A percentile compares a stretch with the other conserved stretches of the same genome.
Conservation (phyloP, 1,140 invertebrate genomes). For the Pachypeltis micranthus region DNA sequence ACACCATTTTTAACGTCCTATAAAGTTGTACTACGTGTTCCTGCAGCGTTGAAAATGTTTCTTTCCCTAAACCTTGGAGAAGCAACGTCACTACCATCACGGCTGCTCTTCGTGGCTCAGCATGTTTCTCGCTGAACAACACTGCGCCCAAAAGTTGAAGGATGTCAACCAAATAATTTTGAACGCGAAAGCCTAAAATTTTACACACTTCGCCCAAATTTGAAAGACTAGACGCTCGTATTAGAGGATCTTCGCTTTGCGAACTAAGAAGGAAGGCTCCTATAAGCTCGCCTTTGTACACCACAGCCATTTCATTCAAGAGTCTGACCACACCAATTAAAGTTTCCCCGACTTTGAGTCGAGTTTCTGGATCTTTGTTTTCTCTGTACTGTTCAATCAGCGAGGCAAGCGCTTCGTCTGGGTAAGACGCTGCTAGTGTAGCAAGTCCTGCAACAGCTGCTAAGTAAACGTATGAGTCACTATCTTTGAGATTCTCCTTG, state of each 20-base stretch:
- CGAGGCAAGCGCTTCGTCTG: slow-evolving; percentile 52
- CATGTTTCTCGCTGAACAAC: slow-evolving; percentile 51
- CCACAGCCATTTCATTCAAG: slow-evolving; percentile 58
- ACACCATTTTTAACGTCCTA: slow-evolving; percentile 50
- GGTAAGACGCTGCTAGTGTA: slow-evolving; percentile 46
- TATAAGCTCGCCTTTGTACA: slow-evolving; percentile 56
- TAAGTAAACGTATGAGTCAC: slow-evolving; percentile 76
- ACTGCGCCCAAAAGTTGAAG: background rate
- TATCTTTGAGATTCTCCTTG: slow-evolving; percentile 58
- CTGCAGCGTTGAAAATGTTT: slow-evolving; percentile 47
- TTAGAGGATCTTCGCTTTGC: slow-evolving; percentile 56
- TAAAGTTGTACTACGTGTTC: slow-evolving; percentile 55
- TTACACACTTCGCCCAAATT: slow-evolving; percentile 75
- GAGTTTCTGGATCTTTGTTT: slow-evolving; percentile 39
- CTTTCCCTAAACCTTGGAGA: slow-evolving; percentile 56
- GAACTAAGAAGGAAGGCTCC: slow-evolving; percentile 57
- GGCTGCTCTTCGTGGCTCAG: slow-evolving; percentile 64
- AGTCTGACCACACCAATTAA: slow-evolving; percentile 57
- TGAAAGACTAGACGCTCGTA: slow-evolving; percentile 69
- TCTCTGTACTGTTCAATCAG: slow-evolving; percentile 46
- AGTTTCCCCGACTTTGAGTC: slow-evolving; percentile 73
- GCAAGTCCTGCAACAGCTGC: slow-evolving; percentile 63
- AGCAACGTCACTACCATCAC: slow-evolving; percentile 59
- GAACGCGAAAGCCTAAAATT: slow-evolving; percentile 58
- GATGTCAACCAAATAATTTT: slow-evolving; percentile 60